Percentiles rank a stretch among this genome's conserved stretches.
These are phyloP conservation scores for Epinotia demarniana DNA, from an alignment of 2,888 invertebrate genomes.

Conservation along the genomic window DNA sequence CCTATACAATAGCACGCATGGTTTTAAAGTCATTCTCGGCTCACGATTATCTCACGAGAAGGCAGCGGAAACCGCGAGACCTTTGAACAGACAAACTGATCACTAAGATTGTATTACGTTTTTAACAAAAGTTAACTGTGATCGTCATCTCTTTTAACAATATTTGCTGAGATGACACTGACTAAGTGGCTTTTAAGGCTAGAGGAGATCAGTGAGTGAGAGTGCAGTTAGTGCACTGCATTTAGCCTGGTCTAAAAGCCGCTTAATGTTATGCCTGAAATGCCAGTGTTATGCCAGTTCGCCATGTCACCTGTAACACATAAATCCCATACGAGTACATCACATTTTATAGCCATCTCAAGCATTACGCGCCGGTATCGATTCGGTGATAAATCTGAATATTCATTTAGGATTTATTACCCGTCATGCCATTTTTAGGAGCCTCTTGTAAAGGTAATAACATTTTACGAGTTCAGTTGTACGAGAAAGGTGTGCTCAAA, in stretches of 20 bases:
- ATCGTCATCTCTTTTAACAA: too few species aligned
- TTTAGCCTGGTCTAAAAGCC: too few species aligned
- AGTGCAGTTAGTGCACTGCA: too few species aligned
- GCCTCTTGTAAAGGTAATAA: constrained; percentile 38
- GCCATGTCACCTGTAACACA: constrained; percentile 4
- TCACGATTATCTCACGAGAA: too few species aligned
- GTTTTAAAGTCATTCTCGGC: too few species aligned
- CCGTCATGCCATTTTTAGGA: constrained; percentile 41
- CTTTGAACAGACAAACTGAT: too few species aligned
- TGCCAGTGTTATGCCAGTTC: background rate
- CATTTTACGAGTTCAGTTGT: constrained; percentile 36
- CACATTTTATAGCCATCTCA: constrained; percentile 40
- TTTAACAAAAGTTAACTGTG: too few species aligned
- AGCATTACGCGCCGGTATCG: constrained; percentile 39
- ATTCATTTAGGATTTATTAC: constrained; percentile 44
- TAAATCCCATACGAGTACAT: background rate
- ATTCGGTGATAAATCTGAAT: constrained; percentile 44
- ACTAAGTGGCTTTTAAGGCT: too few species aligned
- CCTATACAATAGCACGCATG: background rate
- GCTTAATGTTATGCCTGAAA: background rate
- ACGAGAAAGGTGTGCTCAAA: constrained; percentile 23
- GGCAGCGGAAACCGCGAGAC: too few species aligned
- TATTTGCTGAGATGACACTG: too few species aligned
- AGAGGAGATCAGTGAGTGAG: too few species aligned
- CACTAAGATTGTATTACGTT: too few species aligned